Percentiles rank a stretch among this genome's conserved stretches.
Conservation (phyloP, 2,797 vertebrate species). For the Chromobotia macracanthus region DNA sequence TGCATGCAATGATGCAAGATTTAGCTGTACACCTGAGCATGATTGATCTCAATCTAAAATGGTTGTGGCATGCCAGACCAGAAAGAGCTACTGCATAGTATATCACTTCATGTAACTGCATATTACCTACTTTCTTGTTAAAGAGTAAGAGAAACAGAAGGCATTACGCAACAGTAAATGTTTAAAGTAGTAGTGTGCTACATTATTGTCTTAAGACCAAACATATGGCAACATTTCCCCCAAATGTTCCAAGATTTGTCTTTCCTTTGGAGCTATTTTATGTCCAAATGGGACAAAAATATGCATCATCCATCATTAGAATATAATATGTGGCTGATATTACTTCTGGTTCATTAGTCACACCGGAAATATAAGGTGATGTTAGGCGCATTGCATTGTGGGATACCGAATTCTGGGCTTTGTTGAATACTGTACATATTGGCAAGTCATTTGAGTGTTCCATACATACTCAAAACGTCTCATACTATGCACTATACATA, state of each 20-base stretch:
- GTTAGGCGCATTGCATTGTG: not conserved
- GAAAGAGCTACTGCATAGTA: not conserved
- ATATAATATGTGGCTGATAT: not conserved
- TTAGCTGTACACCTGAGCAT: slow-evolving; percentile 20
- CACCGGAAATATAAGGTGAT: not conserved
- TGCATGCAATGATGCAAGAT: slow-evolving; percentile 13
- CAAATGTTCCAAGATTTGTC: not conserved
- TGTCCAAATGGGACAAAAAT: not conserved
- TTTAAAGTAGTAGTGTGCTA: too few relatives aligned
- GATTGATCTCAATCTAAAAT: slow-evolving; percentile 12
- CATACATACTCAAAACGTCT: not conserved
- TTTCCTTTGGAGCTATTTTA: not conserved
- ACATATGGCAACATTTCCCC: too few relatives aligned
- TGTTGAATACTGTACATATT: not conserved
- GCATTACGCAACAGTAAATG: not conserved
- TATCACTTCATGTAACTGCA: not conserved
- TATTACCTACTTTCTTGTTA: not conserved
- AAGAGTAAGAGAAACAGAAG: not conserved
- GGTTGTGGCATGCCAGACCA: not conserved
- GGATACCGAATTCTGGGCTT: not conserved
- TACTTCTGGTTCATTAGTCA: not conserved
- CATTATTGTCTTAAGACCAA: too few relatives aligned
- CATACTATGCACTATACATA: not conserved
- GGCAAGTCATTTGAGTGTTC: not conserved
- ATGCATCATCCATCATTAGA: not conserved